Evolutionary conservation across 2,113 vertebrate species (phyloP).

Genomic region (Zosterops hypoxanthus): DNA sequence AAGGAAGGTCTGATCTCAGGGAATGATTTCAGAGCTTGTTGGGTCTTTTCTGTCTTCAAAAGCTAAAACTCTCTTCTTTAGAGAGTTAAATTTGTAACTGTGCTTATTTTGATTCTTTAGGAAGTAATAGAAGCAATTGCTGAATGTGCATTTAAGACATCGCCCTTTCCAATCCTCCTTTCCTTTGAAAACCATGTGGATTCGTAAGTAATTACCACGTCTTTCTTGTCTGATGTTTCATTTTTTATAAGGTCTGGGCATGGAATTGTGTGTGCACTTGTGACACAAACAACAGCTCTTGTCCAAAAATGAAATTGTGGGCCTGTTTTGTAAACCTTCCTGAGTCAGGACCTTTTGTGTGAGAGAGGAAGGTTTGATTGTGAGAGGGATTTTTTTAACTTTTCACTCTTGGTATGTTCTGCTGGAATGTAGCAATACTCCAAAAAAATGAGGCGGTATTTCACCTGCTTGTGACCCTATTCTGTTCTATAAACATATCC

Average conservation of each 20-base stretch:
- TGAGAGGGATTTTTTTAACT: background rate
- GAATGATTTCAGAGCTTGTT: background rate
- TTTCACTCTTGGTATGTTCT: background rate
- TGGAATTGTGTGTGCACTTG: background rate
- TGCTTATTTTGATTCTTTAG: conserved; percentile 73
- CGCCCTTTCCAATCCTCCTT: conserved; percentile 92
- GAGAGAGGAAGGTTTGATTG: background rate
- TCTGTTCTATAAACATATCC: background rate
- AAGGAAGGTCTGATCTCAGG: background rate
- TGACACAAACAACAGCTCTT: background rate
- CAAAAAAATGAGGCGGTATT: background rate
- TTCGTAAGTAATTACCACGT: conserved; percentile 86
- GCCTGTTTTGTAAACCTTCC: background rate
- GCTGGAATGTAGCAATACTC: background rate
- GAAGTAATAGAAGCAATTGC: conserved; percentile 98
- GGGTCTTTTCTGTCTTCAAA: background rate
- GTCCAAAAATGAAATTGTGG: accelerated
- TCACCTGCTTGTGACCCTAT: background rate
- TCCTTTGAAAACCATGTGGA: conserved; percentile 99
- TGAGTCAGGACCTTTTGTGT: background rate
- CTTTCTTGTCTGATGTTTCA: background rate
- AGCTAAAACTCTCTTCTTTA: background rate
- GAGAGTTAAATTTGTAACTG: background rate
- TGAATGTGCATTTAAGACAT: conserved; percentile 98
- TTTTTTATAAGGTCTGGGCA: background rate